Evolutionary conservation across 2,888 invertebrate species (phyloP).

Genomic region (Eucriotettix oculatus): DNA sequence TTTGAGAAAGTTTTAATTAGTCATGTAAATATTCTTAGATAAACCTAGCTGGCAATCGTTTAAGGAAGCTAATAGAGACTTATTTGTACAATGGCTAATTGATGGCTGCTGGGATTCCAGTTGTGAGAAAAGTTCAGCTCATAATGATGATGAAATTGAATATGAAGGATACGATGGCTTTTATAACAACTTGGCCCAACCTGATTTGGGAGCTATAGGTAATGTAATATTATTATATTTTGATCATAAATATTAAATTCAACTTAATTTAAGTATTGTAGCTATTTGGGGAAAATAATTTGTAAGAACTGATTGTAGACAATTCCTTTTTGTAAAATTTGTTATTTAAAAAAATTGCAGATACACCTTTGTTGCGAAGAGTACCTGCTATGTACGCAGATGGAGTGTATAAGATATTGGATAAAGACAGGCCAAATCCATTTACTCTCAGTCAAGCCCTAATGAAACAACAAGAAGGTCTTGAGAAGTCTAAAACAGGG

Average conservation of each 20-base stretch:
- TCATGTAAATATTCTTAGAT: too few relatives aligned
- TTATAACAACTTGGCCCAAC: slow-evolving; percentile 25
- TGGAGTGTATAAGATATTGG: slow-evolving; percentile 35
- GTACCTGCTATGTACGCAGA: slow-evolving; percentile 37
- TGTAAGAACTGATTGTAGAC: too few relatives aligned
- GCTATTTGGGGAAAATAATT: too few relatives aligned
- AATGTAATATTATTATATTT: background rate
- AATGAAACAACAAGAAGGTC: slow-evolving; percentile 25
- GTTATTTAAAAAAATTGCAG: slow-evolving; percentile 18
- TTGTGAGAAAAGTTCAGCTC: background rate
- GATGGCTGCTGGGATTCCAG: background rate
- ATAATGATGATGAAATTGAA: slow-evolving; percentile 15
- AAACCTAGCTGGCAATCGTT: too few relatives aligned
- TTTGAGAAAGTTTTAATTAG: too few relatives aligned
- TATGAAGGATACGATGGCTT: slow-evolving; percentile 28
- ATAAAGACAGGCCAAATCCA: slow-evolving; percentile 33
- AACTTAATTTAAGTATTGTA: too few relatives aligned
- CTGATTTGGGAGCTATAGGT: slow-evolving; percentile 23
- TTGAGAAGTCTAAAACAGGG: slow-evolving; percentile 28
- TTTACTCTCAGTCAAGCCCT: slow-evolving; percentile 30
- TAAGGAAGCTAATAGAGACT: too few relatives aligned
- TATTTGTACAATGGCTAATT: slow-evolving; percentile 2
- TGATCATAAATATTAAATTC: too few relatives aligned
- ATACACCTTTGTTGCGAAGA: slow-evolving; percentile 33
- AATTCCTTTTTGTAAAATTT: too few relatives aligned